A percentile compares a stretch with the other conserved stretches of the same genome.
Evolutionary conservation across 2,797 vertebrate species (phyloP).

Genomic region (Pelochelys cantorii): DNA sequence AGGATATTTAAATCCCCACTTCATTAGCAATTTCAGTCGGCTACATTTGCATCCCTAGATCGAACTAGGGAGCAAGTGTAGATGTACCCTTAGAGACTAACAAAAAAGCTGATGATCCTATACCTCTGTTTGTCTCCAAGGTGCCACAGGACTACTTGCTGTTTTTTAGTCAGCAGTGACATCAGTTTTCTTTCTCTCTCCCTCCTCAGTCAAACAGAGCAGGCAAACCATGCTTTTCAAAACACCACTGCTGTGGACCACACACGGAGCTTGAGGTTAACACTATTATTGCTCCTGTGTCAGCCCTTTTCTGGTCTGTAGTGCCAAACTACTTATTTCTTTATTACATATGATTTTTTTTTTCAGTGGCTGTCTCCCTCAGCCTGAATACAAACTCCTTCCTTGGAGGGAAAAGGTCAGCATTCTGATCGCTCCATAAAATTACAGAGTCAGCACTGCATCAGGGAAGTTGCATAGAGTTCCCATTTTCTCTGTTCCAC

Average conservation of each 20-base stretch:
- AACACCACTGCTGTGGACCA: constrained; percentile 62
- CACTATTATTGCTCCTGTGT: constrained; percentile 53
- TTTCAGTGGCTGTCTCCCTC: constrained; percentile 47
- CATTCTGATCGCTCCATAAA: constrained; percentile 3
- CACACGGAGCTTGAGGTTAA: constrained; percentile 70
- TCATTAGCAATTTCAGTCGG: no score
- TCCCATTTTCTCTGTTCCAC: neutral
- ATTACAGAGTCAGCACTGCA: constrained; percentile 3
- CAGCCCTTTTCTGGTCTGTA: constrained; percentile 38
- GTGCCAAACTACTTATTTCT: constrained; percentile 51
- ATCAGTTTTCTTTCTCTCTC: neutral
- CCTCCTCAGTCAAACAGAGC: neutral
- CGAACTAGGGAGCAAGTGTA: no score
- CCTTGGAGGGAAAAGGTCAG: constrained; percentile 18
- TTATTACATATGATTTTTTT: constrained; percentile 51
- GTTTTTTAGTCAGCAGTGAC: constrained; percentile 16
- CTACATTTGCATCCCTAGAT: no score
- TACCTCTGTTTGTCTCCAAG: no score
- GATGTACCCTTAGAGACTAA: no score
- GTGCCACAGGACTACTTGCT: no score
- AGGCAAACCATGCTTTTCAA: constrained; percentile 56
- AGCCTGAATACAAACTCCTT: constrained; percentile 36
- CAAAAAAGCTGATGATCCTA: no score
- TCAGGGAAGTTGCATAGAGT: neutral
- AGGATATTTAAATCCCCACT: no score